Evolutionary conservation across 2,888 invertebrate species (phyloP).

Genomic region (Plebejus argus): DNA sequence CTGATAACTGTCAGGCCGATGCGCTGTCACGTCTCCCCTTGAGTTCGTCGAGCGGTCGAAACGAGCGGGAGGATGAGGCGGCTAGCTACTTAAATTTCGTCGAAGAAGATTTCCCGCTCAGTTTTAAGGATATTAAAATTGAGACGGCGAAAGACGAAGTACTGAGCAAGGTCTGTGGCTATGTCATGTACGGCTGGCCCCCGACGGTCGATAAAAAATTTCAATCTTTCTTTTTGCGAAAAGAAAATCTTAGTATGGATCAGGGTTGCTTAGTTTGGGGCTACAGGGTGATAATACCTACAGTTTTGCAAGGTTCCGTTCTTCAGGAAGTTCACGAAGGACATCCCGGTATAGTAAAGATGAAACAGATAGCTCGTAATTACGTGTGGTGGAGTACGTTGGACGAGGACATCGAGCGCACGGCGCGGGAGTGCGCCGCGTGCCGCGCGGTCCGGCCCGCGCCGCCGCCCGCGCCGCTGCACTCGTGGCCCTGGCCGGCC

Average conservation of each 20-base stretch:
- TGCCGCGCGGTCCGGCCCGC: not conserved
- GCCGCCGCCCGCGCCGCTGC: not conserved
- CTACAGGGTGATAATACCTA: slow-evolving; percentile 18
- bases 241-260: slow-evolving; percentile 24
- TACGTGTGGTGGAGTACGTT: slow-evolving; percentile 25
- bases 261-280: slow-evolving; percentile 19
- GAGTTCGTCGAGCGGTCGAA: not conserved
- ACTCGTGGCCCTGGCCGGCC: too few species aligned
- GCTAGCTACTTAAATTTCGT: slow-evolving; percentile 35
- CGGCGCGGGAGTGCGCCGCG: slow-evolving; percentile 6
- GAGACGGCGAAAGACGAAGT: slow-evolving; percentile 38
- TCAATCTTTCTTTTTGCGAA: slow-evolving; percentile 38
- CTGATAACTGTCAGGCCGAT: slow-evolving; percentile 42
- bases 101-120: slow-evolving; percentile 36
- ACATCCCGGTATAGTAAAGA: slow-evolving; percentile 31
- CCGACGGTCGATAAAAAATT: slow-evolving; percentile 35
- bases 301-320: not conserved
- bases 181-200: slow-evolving; percentile 44
- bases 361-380: slow-evolving; percentile 32
- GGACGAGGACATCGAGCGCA: slow-evolving; percentile 26
- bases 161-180: slow-evolving; percentile 41
- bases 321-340: slow-evolving; percentile 31
- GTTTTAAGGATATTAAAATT: slow-evolving; percentile 37
- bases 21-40: slow-evolving; percentile 42
- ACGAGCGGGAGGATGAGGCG: slow-evolving; percentile 14